Conservation (phyloP, 1,140 invertebrate genomes). For the Triops cancriformis region DNA sequence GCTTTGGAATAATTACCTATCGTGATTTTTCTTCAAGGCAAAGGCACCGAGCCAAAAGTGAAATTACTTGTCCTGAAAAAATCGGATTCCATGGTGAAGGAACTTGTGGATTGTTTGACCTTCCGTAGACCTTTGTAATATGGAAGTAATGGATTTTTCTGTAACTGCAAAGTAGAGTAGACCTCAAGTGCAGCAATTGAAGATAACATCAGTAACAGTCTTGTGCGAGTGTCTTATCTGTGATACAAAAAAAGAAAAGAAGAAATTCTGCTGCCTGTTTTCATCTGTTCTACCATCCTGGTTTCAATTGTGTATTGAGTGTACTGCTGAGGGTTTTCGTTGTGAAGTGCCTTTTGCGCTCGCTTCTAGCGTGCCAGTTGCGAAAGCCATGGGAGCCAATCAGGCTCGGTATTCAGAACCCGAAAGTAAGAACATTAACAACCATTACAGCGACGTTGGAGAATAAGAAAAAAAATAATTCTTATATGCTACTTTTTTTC, state of each 20-base stretch:
- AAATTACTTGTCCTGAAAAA: no score
- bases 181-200: not conserved
- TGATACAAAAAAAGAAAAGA: not conserved
- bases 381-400: not conserved
- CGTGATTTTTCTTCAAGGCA: no score
- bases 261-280: no score
- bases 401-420: conserved; percentile 5
- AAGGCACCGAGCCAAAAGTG: no score
- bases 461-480: not conserved
- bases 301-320: no score
- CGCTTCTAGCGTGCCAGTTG: not conserved
- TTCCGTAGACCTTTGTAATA: no score
- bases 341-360: not conserved
- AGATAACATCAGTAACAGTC: not conserved
- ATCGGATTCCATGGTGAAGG: no score
- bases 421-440: not conserved
- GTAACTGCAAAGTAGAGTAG: not conserved
- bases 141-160: not conserved
- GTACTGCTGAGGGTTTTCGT: no score
- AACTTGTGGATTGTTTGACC: no score
- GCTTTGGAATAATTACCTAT: no score
- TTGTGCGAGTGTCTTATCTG: not conserved
- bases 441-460: not conserved
- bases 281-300: no score
- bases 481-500: not conserved